A percentile compares a stretch with the other conserved stretches of the same genome.
Evolutionary conservation across 1,140 invertebrate species (phyloP).

Genomic region (Zaprionus gabonicus): DNA sequence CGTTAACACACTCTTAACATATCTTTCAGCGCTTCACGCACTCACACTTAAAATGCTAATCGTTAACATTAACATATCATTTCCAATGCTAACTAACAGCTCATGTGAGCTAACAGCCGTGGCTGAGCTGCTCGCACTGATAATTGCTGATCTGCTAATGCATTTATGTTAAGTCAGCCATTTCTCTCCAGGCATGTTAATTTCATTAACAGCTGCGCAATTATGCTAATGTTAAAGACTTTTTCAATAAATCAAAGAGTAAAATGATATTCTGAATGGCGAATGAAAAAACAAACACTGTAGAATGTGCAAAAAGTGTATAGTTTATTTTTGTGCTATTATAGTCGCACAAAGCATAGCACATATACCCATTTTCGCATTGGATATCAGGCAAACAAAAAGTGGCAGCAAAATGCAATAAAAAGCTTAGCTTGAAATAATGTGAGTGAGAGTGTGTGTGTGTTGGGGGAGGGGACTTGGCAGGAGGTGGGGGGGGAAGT

Average conservation of each 20-base stretch:
- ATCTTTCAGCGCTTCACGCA: background rate
- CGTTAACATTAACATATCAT: background rate
- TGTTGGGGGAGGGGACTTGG: background rate
- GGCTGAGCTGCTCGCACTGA: background rate
- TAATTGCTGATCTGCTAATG: background rate
- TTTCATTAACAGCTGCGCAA: background rate
- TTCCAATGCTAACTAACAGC: background rate
- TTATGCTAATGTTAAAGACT: slow-evolving; percentile 3
- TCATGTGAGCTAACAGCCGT: background rate
- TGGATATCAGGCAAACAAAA: slow-evolving; percentile 20
- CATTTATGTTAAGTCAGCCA: background rate
- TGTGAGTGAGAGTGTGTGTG: slow-evolving; percentile 3
- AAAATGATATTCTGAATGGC: background rate
- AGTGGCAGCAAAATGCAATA: slow-evolving; percentile 48
- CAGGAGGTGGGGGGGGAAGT: background rate
- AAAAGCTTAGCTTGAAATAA: slow-evolving; percentile 46
- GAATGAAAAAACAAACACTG: background rate
- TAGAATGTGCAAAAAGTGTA: background rate
- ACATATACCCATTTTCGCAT: background rate
- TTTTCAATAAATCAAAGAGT: slow-evolving; percentile 1
- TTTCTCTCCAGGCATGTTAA: slow-evolving; percentile 16
- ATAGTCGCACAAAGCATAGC: background rate
- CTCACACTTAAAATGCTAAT: background rate
- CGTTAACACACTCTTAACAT: background rate
- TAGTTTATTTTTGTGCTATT: background rate